Conservation (phyloP, 1,140 invertebrate genomes). For the Drosophila virilis region DNA sequence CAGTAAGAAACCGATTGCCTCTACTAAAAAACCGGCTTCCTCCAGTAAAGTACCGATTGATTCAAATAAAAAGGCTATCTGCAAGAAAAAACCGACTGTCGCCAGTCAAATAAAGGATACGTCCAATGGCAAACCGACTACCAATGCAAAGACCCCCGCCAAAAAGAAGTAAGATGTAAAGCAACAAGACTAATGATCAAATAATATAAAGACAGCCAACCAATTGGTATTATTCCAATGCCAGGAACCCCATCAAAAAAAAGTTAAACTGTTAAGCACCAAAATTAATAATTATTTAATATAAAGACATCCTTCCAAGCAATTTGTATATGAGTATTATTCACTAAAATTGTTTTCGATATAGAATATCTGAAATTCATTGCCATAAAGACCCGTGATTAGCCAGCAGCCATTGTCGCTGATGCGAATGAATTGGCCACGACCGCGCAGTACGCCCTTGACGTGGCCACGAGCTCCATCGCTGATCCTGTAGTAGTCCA, state of each 20-base stretch:
- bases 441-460: conserved; percentile 68
- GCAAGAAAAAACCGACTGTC: background rate
- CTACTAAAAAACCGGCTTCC: background rate
- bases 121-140: too few species aligned
- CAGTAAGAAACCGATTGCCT: background rate
- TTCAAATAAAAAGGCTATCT: background rate
- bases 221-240: background rate
- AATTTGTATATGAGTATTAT: background rate
- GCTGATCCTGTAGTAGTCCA: conserved; percentile 67
- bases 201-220: background rate
- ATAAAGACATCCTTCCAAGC: background rate
- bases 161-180: too few species aligned
- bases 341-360: conserved; percentile 14
- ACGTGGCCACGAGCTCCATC: conserved; percentile 65
- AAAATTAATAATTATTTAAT: background rate
- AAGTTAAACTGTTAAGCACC: too few species aligned
- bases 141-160: too few species aligned
- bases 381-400: conserved; percentile 71
- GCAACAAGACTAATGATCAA: background rate
- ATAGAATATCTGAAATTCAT: conserved; percentile 78
- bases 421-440: conserved; percentile 66
- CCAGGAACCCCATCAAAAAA: too few species aligned
- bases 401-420: conserved; percentile 81
- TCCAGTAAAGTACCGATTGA: background rate
- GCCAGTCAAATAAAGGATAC: too few species aligned